A percentile compares a stretch with the other conserved stretches of the same genome.
These are phyloP conservation scores for Xiphias gladius DNA, from an alignment of 2,113 vertebrate species.

Conservation along the genomic window DNA sequence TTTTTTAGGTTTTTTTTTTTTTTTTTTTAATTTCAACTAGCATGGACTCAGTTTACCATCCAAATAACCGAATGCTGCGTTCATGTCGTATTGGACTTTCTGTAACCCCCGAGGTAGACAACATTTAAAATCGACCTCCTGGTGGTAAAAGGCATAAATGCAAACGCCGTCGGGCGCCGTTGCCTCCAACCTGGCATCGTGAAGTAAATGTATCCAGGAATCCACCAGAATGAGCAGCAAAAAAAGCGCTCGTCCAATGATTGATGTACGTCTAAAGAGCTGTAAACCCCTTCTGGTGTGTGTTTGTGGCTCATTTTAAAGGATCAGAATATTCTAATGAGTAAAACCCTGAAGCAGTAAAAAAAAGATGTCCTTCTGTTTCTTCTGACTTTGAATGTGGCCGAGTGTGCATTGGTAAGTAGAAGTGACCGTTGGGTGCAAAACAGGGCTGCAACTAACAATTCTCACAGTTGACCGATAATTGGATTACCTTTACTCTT, in stretches of 20 bases:
- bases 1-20: background rate
- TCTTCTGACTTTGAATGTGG: background rate
- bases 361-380: background rate
- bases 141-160: background rate
- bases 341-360: conserved; percentile 1
- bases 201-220: background rate
- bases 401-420: background rate
- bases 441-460: background rate
- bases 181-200: no score
- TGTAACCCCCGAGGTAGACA: background rate
- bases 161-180: no score
- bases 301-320: background rate
- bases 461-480: no score
- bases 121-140: conserved; percentile 11
- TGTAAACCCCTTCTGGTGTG: background rate
- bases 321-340: conserved; percentile 23
- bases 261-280: no score
- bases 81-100: background rate
- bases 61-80: background rate
- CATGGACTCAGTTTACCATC: background rate
- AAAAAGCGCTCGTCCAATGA: background rate
- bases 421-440: background rate
- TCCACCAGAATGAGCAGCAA: background rate
- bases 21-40: background rate
- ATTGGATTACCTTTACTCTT: no score